Evolutionary conservation across 2,888 invertebrate species (phyloP).

Genomic region (Tholera decimalis): DNA sequence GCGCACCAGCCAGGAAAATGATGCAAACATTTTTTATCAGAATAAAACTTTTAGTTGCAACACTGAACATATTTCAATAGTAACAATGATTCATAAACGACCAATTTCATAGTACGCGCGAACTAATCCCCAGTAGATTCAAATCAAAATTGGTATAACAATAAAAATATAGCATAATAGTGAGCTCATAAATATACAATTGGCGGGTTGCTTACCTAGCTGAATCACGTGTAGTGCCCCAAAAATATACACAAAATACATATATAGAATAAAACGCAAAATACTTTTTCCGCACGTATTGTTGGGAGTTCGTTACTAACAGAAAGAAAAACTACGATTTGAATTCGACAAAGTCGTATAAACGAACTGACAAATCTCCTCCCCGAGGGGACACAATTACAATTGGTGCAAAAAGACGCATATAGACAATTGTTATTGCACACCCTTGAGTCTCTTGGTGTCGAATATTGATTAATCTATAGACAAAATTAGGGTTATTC

Average conservation of each 20-base stretch:
- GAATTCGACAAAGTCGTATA: constrained; percentile 85
- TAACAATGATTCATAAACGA: constrained; percentile 50
- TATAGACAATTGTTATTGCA: constrained; percentile 70
- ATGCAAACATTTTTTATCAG: constrained; percentile 42
- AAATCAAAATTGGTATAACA: constrained; percentile 47
- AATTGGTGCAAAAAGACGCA: constrained; percentile 73
- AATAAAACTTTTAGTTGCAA: constrained; percentile 33
- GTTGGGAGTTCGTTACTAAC: constrained; percentile 86
- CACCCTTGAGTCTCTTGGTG: constrained; percentile 58
- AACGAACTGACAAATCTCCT: constrained; percentile 87
- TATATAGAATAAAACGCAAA: constrained; percentile 76
- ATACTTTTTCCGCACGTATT: constrained; percentile 88
- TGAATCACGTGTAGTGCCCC: constrained; percentile 85
- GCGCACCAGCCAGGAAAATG: constrained; percentile 26
- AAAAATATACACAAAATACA: constrained; percentile 82
- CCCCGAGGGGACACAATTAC: constrained; percentile 81
- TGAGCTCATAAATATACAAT: constrained; percentile 91
- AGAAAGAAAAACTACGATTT: constrained; percentile 87
- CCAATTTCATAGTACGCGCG: constrained; percentile 46
- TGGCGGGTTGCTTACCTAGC: constrained; percentile 84
- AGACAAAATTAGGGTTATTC: constrained; percentile 47
- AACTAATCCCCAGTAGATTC: constrained; percentile 61
- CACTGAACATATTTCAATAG: constrained; percentile 44
- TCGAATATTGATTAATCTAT: constrained; percentile 51
- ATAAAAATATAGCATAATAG: constrained; percentile 75